Evolutionary conservation across 2,888 invertebrate species (phyloP), one percentile per base, ranked within the genome.

Genomic region (Archaeoteleia sp.): DNA sequence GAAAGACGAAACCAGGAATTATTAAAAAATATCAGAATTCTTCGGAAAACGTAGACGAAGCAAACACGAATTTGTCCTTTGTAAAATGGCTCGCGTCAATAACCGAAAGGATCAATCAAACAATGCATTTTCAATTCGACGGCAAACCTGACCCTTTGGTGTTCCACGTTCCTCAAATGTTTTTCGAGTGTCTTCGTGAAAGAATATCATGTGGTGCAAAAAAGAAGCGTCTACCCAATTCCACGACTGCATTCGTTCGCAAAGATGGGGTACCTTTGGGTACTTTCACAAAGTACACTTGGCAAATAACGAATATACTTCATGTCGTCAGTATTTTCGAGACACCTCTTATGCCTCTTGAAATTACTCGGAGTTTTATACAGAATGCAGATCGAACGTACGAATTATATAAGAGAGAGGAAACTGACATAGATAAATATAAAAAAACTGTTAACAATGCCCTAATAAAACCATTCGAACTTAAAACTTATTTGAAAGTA

Each of bases 281-380:
- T 27, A 90, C 89, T 8, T 91, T 91, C 65, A 90, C 89, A 0
- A 91, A 91, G 78, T 91, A 91, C 77, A 89, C 89, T 0, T 93
- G 92, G 91, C 89, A 91, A 72, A 91, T 94, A 43, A 91, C 90
- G 13, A 92, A 91, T 78, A 88, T 92, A 13, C 80, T 91, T 13
- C 91, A 92, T 42, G 89, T 93, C 0, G 91, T 92, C 78, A 89
- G 90, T 76, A 92, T 94, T 74, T 93, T 94, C 78, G 90, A 90
- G 73, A 92, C 90, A 0, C 85, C 89, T 1, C 84, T 89, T 77
- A 87, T 91, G 78, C 88, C 89, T 2, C 80, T 92, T 14, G 89
- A 90, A 75, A 87, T 91, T 8, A 90, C 90, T 0, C 87, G 90
- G 72, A 89, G 89, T 77, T 92, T 91, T 79, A 86, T 90, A 3